phyloP scores from a whole-genome alignment of 2,797 vertebrate species.

The Pampus argenteus region DNA sequence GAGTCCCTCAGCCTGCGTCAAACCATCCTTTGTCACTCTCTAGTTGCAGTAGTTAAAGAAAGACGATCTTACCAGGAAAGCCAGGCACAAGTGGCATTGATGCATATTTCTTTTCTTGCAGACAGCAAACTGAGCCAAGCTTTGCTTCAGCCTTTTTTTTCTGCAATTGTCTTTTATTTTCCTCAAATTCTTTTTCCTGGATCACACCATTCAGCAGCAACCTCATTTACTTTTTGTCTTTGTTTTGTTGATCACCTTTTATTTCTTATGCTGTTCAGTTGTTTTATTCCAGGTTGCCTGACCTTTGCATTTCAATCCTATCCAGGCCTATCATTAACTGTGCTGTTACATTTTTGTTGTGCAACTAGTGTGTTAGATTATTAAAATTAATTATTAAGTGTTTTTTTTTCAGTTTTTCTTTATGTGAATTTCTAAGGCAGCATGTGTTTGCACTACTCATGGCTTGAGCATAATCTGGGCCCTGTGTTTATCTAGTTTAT shows the following conservation, averaged over 20 bases:
- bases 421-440: slow-evolving; percentile 57
- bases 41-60: slow-evolving; percentile 48
- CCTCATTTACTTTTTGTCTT: slow-evolving; percentile 25
- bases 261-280: slow-evolving; percentile 42
- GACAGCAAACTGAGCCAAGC: slow-evolving; percentile 47
- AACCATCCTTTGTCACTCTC: slow-evolving; percentile 55
- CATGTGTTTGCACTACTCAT: slow-evolving; percentile 76
- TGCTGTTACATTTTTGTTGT: slow-evolving; percentile 43
- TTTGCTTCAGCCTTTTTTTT: slow-evolving; percentile 34
- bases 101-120: slow-evolving; percentile 34
- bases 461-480: slow-evolving; percentile 76
- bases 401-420: slow-evolving; percentile 47
- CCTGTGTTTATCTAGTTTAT: slow-evolving; percentile 59
- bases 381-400: slow-evolving; percentile 25
- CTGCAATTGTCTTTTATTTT: slow-evolving; percentile 43
- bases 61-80: slow-evolving; percentile 15
- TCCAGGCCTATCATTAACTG: slow-evolving; percentile 55
- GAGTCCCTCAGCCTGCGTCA: slow-evolving; percentile 72
- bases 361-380: slow-evolving; percentile 44
- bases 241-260: slow-evolving; percentile 47
- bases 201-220: slow-evolving; percentile 21
- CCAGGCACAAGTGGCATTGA: slow-evolving; percentile 18
- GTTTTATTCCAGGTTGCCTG: slow-evolving; percentile 80
- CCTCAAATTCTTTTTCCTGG: slow-evolving; percentile 25
- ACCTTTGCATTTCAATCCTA: slow-evolving; percentile 67